A percentile compares a stretch with the other conserved stretches of the same genome.
Evolutionary conservation across 2,113 vertebrate genomes (phyloP).

Genomic region (Rhegmatorhina hoffmannsi): DNA sequence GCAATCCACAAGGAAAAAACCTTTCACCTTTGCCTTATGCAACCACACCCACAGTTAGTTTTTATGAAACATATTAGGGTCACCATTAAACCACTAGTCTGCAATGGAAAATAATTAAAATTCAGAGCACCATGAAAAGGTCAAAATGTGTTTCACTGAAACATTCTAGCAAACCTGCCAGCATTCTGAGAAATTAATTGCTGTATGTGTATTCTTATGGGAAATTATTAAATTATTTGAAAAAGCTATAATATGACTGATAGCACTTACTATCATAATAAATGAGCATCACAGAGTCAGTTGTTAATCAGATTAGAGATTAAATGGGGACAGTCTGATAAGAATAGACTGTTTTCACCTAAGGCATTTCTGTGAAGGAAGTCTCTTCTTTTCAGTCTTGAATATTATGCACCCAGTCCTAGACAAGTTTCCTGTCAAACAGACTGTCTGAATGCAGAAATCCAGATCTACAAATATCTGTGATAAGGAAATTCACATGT

Average conservation of each 20-base stretch:
- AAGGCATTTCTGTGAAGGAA: neutral
- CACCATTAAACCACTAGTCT: neutral
- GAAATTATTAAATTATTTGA: constrained; percentile 29
- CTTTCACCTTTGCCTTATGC: neutral
- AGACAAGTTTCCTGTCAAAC: neutral
- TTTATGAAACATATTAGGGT: neutral
- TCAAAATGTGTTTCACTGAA: neutral
- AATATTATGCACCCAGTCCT: neutral
- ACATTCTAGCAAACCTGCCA: neutral
- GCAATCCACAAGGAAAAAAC: neutral
- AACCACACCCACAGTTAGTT: neutral
- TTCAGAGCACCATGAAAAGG: neutral
- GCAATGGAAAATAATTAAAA: constrained; percentile 26
- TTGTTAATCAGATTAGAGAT: constrained; percentile 26
- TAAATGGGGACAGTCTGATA: neutral
- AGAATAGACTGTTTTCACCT: neutral
- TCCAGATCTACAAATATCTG: neutral
- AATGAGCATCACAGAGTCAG: neutral
- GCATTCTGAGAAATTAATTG: neutral
- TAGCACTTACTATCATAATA: neutral
- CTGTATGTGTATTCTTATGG: neutral
- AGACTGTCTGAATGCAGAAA: neutral
- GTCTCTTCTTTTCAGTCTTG: neutral
- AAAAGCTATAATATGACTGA: neutral
- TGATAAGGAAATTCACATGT: neutral